Conservation (phyloP, 2,888 invertebrate genomes). For the Bombylius major region DNA sequence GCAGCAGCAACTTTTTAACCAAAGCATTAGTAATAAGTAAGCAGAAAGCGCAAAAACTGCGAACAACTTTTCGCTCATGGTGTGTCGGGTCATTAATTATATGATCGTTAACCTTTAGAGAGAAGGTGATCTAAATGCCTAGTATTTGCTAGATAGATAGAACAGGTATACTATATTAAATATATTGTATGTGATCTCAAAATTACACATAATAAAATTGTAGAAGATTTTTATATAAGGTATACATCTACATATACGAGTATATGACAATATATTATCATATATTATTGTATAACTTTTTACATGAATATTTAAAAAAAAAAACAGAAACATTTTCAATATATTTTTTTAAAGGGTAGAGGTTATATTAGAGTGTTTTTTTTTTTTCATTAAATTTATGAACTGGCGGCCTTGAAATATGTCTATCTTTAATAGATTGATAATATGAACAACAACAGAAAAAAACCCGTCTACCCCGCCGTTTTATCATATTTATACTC, state of each 20-base stretch:
- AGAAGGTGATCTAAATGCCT: constrained; percentile 9
- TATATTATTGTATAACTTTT: too few species aligned
- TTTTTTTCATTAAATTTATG: constrained; percentile 1
- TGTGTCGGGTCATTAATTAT: constrained; percentile 21
- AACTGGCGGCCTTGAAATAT: constrained; percentile 4
- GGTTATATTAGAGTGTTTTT: neutral
- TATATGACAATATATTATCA: neutral
- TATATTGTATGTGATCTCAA: too few species aligned
- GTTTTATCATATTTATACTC: too few species aligned
- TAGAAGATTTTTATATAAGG: neutral
- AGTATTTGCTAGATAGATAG: neutral
- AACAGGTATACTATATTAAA: too few species aligned
- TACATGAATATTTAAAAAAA: neutral
- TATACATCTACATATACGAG: neutral
- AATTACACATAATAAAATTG: too few species aligned
- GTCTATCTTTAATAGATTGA: too few species aligned
- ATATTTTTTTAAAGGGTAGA: constrained; percentile 1
- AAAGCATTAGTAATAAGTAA: neutral
- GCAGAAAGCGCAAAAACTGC: neutral
- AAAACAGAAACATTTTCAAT: neutral
- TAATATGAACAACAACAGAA: too few species aligned
- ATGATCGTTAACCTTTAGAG: constrained; percentile 18
- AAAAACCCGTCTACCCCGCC: too few species aligned
- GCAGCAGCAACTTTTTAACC: neutral
- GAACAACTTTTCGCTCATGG: constrained; percentile 11